These are phyloP conservation scores for Brevimyrus niger DNA, from an alignment of 2,113 vertebrate genomes.

Conservation along the genomic window DNA sequence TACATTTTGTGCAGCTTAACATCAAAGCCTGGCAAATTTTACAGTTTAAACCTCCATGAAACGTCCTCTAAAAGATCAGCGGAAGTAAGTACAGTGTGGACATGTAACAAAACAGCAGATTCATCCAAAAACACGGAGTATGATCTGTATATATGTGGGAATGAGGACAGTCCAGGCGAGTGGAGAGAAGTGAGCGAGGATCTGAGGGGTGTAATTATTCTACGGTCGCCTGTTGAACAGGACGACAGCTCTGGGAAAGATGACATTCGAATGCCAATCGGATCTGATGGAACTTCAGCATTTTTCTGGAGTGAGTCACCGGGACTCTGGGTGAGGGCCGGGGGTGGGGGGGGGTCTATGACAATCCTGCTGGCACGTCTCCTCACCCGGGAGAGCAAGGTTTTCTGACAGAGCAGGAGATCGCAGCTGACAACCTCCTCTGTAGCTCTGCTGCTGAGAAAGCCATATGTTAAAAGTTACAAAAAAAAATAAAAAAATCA, in stretches of 20 bases:
- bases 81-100: neutral
- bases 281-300: neutral
- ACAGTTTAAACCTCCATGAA: neutral
- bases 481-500: neutral
- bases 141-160: neutral
- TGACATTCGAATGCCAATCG: neutral
- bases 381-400: neutral
- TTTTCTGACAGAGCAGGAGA: neutral
- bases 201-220: neutral
- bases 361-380: neutral
- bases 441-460: neutral
- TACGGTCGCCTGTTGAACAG: neutral
- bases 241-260: neutral
- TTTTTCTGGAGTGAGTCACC: neutral
- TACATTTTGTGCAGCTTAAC: neutral
- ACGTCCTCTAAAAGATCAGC: neutral
- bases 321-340: neutral
- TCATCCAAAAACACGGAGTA: neutral
- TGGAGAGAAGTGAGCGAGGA: neutral
- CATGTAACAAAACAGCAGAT: neutral
- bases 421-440: neutral
- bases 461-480: neutral
- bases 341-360: neutral
- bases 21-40: neutral
- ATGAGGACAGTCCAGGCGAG: neutral